phyloP scores from a whole-genome alignment of 2,888 invertebrate species.

The Troides oblongomaculatus region DNA sequence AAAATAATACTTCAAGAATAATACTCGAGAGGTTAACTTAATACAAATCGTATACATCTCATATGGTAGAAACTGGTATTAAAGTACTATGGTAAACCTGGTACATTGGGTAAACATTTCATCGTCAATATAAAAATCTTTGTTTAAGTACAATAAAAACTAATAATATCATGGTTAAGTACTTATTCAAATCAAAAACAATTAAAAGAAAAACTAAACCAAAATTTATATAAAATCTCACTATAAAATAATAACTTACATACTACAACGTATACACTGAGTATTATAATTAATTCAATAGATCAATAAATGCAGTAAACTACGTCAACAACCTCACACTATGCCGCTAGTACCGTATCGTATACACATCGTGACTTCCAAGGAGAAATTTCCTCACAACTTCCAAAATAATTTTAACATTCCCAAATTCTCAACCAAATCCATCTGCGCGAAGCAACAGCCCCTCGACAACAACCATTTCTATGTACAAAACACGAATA shows the following conservation, averaged over 20 bases:
- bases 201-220: constrained; percentile 41
- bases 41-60: constrained; percentile 67
- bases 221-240: constrained; percentile 63
- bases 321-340: constrained; percentile 65
- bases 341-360: constrained; percentile 62
- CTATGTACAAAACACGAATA: constrained; percentile 71
- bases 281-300: constrained; percentile 73
- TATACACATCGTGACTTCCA: constrained; percentile 70
- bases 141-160: constrained; percentile 52
- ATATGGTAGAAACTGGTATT: constrained; percentile 54
- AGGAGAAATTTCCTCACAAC: constrained; percentile 45
- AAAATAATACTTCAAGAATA: constrained; percentile 77
- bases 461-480: constrained; percentile 59
- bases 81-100: constrained; percentile 54
- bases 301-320: constrained; percentile 73
- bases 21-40: constrained; percentile 73
- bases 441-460: constrained; percentile 48
- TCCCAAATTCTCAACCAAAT: constrained; percentile 59
- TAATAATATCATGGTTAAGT: constrained; percentile 50
- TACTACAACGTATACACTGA: constrained; percentile 76
- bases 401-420: constrained; percentile 57
- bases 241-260: constrained; percentile 66
- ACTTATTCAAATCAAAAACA: constrained; percentile 45
- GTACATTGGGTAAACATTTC: constrained; percentile 44
- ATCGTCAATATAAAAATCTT: constrained; percentile 44